Evolutionary conservation across 2,797 vertebrate species (phyloP), one percentile per base, ranked within the genome.

Genomic region (Anas capensis): DNA sequence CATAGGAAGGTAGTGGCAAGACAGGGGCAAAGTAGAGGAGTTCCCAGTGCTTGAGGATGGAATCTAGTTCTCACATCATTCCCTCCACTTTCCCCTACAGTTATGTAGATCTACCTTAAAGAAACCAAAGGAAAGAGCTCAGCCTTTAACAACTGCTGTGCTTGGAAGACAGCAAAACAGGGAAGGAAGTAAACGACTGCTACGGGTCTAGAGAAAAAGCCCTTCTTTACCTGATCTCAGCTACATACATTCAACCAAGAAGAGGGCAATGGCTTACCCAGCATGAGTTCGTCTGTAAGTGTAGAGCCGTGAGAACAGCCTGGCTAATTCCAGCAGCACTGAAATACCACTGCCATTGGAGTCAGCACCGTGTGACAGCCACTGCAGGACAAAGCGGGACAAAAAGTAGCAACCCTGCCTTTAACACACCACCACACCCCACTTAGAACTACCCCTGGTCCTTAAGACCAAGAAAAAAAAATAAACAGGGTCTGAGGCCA

Each of bases 241-340:
- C 34, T 21, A 40, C 21, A 12, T 21, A 40, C 1, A 7, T 19
- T 42, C 9, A 34, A 12, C 24, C 29, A 46, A 14, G 42, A 56
- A 20, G 0, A 62, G 61, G 27, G 42, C 33, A 23, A 21, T 3
- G 82, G 53, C 98, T 98, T 91, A 99, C 99, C 98, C 99, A 1
- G 99, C 99, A 1, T 99, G 99, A 19, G 99, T 99, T 86, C 99
- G 98, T 94, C 99, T 99, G 97, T 99, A 99, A 29, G 99, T 99
- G 96, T 99, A 99, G 53, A 99, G 99, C 62, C 99, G 98, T 3
- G 99, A 99, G 97, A 99, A 99, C 65, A 99, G 99, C 27, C 99
- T 98, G 29, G 99, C 99, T 38, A 99, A 98, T 95, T 99, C 99
- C 68, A 99, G 97, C 17, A 99, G 97, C 96, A 99, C 98, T 0